Evolutionary conservation across 2,888 invertebrate species (phyloP).

Genomic region (Diplolepis rosae): DNA sequence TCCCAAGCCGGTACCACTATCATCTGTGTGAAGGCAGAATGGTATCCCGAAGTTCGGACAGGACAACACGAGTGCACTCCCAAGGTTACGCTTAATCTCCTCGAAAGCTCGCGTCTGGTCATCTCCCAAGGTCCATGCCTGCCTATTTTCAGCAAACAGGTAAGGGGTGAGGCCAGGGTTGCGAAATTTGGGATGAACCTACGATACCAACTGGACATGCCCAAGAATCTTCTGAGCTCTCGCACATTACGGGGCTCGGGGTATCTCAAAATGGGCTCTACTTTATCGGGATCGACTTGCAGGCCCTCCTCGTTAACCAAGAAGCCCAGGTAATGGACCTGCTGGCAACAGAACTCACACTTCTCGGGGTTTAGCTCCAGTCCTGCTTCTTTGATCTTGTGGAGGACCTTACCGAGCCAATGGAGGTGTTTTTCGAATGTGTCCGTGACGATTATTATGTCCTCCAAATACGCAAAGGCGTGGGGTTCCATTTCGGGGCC

Average conservation of each 20-base stretch:
- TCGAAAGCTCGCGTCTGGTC: constrained; percentile 34
- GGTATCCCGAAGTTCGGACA: constrained; percentile 24
- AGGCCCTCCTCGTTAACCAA: too few relatives aligned
- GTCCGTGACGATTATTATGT: not conserved
- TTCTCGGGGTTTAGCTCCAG: too few relatives aligned
- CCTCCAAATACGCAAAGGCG: too few relatives aligned
- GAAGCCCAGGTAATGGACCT: too few relatives aligned
- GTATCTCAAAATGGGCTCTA: constrained; percentile 34
- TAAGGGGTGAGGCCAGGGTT: constrained; percentile 46
- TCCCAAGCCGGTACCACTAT: too few relatives aligned
- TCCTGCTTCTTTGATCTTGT: not conserved
- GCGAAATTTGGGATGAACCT: constrained; percentile 42
- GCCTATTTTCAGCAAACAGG: constrained; percentile 34
- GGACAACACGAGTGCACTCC: constrained; percentile 10
- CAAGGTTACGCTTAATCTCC: constrained; percentile 1
- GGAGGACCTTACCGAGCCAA: not conserved
- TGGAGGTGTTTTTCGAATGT: not conserved
- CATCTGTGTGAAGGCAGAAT: too few relatives aligned
- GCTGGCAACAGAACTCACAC: too few relatives aligned
- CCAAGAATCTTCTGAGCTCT: constrained; percentile 52
- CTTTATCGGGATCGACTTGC: constrained; percentile 37
- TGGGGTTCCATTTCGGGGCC: too few relatives aligned
- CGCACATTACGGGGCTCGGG: constrained; percentile 45
- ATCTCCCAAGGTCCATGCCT: constrained; percentile 31
- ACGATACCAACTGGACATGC: constrained; percentile 58